These are phyloP conservation scores for Protobothrops flavoviridis DNA, from an alignment of 2,113 vertebrate genomes.

Conservation along the genomic window DNA sequence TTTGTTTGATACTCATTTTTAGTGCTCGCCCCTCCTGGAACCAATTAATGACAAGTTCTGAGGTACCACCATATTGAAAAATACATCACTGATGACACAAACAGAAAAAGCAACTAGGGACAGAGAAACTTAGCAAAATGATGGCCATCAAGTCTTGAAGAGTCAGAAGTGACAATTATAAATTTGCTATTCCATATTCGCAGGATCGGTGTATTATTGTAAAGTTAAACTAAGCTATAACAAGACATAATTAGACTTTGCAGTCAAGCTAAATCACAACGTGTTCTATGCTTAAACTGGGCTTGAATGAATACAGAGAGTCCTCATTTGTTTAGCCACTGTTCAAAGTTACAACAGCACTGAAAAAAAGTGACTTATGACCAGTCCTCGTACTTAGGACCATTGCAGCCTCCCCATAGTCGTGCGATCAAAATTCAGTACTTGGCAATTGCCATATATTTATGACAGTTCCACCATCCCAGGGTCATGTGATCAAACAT, in stretches of 20 bases:
- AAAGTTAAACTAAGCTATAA: neutral
- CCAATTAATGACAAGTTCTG: too few species aligned
- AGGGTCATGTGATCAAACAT: too few species aligned
- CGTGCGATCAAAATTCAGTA: too few species aligned
- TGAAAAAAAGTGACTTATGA: too few species aligned
- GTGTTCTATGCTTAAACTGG: neutral
- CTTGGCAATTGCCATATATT: too few species aligned
- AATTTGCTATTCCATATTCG: neutral
- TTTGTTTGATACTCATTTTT: too few species aligned
- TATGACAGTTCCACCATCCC: too few species aligned
- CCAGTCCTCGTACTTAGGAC: too few species aligned
- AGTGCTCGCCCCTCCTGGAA: too few species aligned
- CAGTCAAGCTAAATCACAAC: neutral
- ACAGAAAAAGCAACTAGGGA: neutral
- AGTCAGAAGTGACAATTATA: neutral
- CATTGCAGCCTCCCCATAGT: too few species aligned
- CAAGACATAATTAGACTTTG: neutral
- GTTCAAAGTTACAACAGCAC: too few species aligned
- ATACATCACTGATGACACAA: neutral
- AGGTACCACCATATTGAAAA: neutral
- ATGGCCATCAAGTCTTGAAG: neutral
- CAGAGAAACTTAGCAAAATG: neutral
- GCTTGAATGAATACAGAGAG: neutral
- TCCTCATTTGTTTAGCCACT: too few species aligned
- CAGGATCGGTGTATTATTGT: neutral